These are phyloP conservation scores for Zapus hudsonius DNA, from an alignment of 2,113 vertebrate species.

Conservation along the genomic window DNA sequence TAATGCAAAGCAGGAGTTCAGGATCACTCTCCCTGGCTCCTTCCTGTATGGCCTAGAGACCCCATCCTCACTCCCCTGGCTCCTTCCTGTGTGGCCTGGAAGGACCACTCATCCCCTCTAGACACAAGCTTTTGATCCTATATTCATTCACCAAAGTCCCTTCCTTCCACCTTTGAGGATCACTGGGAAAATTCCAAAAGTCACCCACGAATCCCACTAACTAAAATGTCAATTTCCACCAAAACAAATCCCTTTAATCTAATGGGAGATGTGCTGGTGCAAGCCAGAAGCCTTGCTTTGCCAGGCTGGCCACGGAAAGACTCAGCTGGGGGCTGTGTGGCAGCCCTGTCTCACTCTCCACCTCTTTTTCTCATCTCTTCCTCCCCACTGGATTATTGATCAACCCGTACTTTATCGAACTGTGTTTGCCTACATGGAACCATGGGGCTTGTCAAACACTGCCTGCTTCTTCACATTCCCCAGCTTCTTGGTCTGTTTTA, in stretches of 20 bases:
- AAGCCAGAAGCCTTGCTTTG: not conserved
- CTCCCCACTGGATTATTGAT: not conserved
- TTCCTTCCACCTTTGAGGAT: not conserved
- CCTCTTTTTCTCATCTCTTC: not conserved
- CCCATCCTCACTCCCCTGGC: too few species aligned
- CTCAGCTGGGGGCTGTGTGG: not conserved
- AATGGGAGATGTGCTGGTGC: rapidly evolving
- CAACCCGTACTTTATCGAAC: not conserved
- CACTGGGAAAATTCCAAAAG: not conserved
- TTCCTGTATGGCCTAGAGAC: rapidly evolving
- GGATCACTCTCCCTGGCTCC: not conserved
- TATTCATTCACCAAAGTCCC: not conserved
- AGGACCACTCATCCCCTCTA: not conserved
- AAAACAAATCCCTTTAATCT: not conserved
- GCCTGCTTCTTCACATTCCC: not conserved
- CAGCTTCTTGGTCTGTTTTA: not conserved
- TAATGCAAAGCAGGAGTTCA: not conserved
- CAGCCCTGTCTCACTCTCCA: not conserved
- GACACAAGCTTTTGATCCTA: not conserved
- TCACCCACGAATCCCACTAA: rapidly evolving
- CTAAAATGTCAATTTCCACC: not conserved
- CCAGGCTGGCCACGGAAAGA: too few species aligned
- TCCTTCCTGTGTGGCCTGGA: not conserved
- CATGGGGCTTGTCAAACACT: not conserved
- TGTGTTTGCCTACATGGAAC: not conserved